Evolutionary conservation across 2,113 vertebrate genomes (phyloP).

Genomic region (Galemys pyrenaicus): DNA sequence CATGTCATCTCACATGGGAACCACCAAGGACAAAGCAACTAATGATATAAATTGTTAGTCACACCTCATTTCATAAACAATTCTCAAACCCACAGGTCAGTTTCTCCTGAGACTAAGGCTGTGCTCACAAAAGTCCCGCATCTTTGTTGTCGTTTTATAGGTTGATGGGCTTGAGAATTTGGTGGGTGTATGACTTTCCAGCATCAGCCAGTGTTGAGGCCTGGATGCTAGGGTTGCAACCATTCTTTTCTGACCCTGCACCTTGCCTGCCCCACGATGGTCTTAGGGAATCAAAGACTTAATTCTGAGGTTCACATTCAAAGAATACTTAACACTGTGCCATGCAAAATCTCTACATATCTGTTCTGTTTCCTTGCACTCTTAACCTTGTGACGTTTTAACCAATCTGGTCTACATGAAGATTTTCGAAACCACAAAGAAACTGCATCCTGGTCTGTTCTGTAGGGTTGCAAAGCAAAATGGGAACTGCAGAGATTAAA

Average conservation of each 20-base stretch:
- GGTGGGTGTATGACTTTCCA: not conserved
- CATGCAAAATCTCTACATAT: fast-evolving
- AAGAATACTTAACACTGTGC: too few species aligned
- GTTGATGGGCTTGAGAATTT: not conserved
- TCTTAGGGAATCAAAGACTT: not conserved
- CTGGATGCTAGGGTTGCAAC: not conserved
- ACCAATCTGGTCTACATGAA: not conserved
- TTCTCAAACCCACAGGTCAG: not conserved
- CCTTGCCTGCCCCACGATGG: not conserved
- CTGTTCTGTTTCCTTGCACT: not conserved
- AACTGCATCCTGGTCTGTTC: not conserved
- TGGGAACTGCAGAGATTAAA: not conserved
- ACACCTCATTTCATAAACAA: not conserved
- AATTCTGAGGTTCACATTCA: not conserved
- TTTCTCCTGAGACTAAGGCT: not conserved
- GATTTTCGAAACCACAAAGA: not conserved
- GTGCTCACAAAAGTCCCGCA: fast-evolving
- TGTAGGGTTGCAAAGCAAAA: not conserved
- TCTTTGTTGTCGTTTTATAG: not conserved
- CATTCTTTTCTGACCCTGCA: not conserved
- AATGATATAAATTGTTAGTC: not conserved
- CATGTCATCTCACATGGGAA: not conserved
- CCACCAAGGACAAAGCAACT: not conserved
- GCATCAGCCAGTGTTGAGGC: not conserved
- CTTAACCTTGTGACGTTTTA: not conserved